phyloP scores from a whole-genome alignment of 35 echinoderm and acorn worm genomes.

The Lytechinus variegatus region DNA sequence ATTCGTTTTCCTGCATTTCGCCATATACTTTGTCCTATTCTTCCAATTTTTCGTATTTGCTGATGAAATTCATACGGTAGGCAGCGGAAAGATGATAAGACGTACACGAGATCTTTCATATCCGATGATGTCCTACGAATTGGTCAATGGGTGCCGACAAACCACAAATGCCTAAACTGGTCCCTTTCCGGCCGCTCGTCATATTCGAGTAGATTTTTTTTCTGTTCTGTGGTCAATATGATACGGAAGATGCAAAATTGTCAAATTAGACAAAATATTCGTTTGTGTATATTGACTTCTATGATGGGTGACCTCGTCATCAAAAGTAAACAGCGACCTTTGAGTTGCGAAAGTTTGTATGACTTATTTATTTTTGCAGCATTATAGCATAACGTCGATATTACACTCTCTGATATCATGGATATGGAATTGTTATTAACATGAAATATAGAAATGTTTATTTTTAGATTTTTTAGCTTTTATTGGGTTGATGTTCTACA shows the following conservation, averaged over 20 bases:
- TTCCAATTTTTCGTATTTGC: neutral
- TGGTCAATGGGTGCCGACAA: neutral
- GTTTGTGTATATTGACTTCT: neutral
- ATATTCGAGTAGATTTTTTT: constrained; percentile 11
- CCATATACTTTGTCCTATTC: neutral
- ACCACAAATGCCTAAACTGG: neutral
- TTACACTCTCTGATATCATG: too few species aligned
- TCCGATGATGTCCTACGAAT: neutral
- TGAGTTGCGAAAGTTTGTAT: too few species aligned
- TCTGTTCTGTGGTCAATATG: neutral
- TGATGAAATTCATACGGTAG: neutral
- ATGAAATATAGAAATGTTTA: too few species aligned
- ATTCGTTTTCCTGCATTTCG: neutral
- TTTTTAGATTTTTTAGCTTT: too few species aligned
- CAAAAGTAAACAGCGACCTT: neutral
- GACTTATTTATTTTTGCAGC: too few species aligned
- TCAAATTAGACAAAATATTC: neutral
- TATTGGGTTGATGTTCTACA: too few species aligned
- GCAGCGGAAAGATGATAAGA: neutral
- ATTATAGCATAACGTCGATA: too few species aligned
- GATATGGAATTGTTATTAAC: too few species aligned
- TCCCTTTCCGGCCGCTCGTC: neutral
- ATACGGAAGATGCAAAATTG: neutral
- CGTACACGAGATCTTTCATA: neutral
- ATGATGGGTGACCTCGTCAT: neutral